Conservation (phyloP, 2,113 vertebrate species). For the Pseudorhombus dupliciocellatus region DNA sequence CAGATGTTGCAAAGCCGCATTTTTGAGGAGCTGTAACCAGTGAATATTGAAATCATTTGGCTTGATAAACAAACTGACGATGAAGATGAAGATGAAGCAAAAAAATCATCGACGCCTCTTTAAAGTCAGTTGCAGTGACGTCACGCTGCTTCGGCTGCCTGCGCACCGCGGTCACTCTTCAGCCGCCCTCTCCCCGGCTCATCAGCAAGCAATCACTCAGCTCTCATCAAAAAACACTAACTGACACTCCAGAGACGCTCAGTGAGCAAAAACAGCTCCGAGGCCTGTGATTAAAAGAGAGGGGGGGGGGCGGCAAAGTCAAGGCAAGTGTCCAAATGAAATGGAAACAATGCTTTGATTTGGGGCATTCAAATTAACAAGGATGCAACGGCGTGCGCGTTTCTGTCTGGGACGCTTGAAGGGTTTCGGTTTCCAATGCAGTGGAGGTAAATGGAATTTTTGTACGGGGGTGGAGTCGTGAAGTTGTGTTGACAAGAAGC, state of each 20-base stretch:
- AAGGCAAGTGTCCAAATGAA: constrained; percentile 19
- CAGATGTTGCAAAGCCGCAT: background rate
- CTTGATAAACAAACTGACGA: too few species aligned
- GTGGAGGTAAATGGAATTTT: background rate
- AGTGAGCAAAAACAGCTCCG: constrained; percentile 18
- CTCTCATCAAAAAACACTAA: constrained; percentile 35
- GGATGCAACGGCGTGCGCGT: background rate
- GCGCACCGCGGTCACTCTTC: constrained; percentile 3
- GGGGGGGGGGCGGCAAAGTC: background rate
- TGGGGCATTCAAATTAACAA: background rate
- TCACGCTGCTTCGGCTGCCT: background rate
- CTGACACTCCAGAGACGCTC: constrained; percentile 41
- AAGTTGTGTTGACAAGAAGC: too few species aligned
- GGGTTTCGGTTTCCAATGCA: background rate
- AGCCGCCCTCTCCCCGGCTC: constrained; percentile 21
- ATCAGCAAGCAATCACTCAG: constrained; percentile 55
- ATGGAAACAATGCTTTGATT: constrained; percentile 10
- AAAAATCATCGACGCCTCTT: background rate
- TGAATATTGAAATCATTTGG: too few species aligned
- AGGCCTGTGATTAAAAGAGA: constrained; percentile 43
- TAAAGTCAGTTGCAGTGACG: background rate
- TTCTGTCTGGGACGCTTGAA: constrained; percentile 6
- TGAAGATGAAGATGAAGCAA: background rate
- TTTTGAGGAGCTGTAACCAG: background rate
- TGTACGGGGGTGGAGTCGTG: too few species aligned